These are phyloP conservation scores for Xanthia togata DNA, from an alignment of 2,888 invertebrate genomes.

Conservation along the genomic window DNA sequence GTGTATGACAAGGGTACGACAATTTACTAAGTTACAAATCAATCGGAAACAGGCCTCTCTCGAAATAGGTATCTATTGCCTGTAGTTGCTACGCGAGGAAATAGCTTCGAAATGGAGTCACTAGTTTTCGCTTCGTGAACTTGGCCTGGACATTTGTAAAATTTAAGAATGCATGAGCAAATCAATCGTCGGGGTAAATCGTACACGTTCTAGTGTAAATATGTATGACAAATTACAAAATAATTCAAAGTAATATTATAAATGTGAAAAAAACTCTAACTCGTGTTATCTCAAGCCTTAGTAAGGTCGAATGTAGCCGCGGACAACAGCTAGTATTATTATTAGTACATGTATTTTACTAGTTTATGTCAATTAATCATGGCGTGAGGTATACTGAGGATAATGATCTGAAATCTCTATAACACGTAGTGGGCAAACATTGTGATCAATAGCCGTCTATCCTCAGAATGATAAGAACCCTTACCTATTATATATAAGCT, in stretches of 20 bases:
- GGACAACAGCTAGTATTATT: too few species aligned
- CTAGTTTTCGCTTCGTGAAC: background rate
- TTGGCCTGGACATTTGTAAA: background rate
- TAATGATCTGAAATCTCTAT: too few species aligned
- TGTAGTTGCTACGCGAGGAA: background rate
- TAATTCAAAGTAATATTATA: background rate
- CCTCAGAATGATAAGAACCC: too few species aligned
- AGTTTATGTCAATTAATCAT: too few species aligned
- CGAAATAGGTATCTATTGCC: background rate
- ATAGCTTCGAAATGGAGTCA: background rate
- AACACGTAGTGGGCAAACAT: background rate
- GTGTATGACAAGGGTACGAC: constrained; percentile 38
- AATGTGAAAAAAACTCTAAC: background rate
- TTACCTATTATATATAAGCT: too few species aligned
- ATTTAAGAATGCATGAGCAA: background rate
- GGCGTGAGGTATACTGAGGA: too few species aligned
- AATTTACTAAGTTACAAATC: constrained; percentile 15
- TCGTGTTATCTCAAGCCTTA: background rate
- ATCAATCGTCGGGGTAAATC: background rate
- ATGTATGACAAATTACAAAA: background rate
- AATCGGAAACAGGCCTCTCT: constrained; percentile 8
- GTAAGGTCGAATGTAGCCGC: background rate
- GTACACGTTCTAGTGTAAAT: background rate
- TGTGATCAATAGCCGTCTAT: background rate
- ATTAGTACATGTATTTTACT: too few species aligned